These are phyloP conservation scores for Engystomops pustulosus DNA, from an alignment of 2,113 vertebrate species.

Conservation along the genomic window DNA sequence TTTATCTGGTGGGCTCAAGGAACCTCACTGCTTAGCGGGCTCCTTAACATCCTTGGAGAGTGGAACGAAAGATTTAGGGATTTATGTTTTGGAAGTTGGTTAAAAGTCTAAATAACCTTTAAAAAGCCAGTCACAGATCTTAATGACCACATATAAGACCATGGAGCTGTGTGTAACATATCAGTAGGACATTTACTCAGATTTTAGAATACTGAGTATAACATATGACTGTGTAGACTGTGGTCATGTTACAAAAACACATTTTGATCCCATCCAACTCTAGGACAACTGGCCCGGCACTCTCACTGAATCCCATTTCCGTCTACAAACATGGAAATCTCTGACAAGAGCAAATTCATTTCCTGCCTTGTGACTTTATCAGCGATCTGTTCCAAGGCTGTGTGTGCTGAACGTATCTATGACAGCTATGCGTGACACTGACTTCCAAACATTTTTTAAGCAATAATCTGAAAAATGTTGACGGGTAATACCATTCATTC, in stretches of 20 bases:
- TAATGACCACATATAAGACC: no score
- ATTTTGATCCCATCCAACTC: neutral
- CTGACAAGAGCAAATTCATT: conserved; percentile 33
- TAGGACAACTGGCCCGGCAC: neutral
- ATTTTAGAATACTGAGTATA: neutral
- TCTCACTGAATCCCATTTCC: conserved; percentile 32
- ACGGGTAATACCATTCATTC: neutral
- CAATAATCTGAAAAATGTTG: conserved; percentile 12
- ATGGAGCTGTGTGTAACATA: neutral
- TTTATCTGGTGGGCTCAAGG: no score
- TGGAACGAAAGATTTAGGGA: no score
- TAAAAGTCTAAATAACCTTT: no score
- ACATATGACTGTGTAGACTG: no score
- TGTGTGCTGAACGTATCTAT: neutral
- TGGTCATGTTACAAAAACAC: no score
- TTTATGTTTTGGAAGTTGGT: no score
- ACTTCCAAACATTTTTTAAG: neutral
- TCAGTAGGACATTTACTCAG: neutral
- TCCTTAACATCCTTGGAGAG: no score
- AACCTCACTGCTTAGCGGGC: no score
- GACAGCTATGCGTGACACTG: neutral
- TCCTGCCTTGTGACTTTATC: conserved; percentile 51
- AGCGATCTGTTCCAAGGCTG: neutral
- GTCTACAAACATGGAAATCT: conserved; percentile 33
- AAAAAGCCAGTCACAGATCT: no score